phyloP scores from a whole-genome alignment of 2,797 vertebrate species.

The Nannoperca australis region DNA sequence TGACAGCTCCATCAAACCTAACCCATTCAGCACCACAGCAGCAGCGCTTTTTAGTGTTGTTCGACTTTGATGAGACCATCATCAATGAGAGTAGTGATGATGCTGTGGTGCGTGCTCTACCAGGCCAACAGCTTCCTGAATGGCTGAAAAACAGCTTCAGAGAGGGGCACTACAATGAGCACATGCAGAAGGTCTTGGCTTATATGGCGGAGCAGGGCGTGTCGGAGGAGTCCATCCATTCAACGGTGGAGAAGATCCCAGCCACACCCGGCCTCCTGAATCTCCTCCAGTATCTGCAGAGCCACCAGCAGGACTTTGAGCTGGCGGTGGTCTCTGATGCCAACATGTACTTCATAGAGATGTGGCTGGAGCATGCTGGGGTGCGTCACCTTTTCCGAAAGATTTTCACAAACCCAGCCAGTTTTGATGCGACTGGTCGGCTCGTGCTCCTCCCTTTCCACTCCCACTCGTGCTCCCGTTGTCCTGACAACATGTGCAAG shows the following conservation, averaged over 20 bases:
- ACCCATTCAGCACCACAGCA: conserved; percentile 7
- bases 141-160: conserved; percentile 84
- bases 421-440: conserved; percentile 85
- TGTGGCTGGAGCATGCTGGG: conserved; percentile 84
- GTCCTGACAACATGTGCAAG: conserved; percentile 97
- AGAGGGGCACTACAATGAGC: conserved; percentile 90
- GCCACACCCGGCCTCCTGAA: conserved; percentile 87
- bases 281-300: conserved; percentile 89
- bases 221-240: conserved; percentile 82
- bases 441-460: conserved; percentile 91
- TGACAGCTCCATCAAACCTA: conserved; percentile 66
- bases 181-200: conserved; percentile 88
- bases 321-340: conserved; percentile 92
- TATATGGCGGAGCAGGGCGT: conserved; percentile 92
- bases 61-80: conserved; percentile 97
- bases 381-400: conserved; percentile 87
- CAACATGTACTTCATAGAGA: conserved; percentile 92
- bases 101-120: conserved; percentile 84
- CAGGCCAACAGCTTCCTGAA: conserved; percentile 87
- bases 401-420: conserved; percentile 91
- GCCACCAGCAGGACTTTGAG: conserved; percentile 88
- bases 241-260: conserved; percentile 86
- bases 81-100: conserved; percentile 93
- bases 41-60: conserved; percentile 88
- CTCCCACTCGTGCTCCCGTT: conserved; percentile 89